These are phyloP conservation scores for Cephus runcator DNA, from an alignment of 2,888 invertebrate species.

Conservation along the genomic window DNA sequence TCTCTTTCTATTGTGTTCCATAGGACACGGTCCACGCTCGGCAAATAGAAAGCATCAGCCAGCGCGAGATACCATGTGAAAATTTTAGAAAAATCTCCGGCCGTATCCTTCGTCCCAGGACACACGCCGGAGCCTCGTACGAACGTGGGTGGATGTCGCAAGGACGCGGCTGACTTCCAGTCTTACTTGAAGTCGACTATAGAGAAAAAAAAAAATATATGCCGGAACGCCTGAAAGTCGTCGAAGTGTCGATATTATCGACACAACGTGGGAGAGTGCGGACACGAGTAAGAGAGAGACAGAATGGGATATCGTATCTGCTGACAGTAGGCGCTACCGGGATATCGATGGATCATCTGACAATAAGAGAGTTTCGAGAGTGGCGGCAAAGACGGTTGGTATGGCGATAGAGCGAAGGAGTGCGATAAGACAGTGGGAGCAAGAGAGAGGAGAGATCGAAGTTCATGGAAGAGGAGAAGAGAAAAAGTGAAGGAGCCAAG, in stretches of 20 bases:
- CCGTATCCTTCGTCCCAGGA: background rate
- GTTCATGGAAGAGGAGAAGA: constrained; percentile 17
- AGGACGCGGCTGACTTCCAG: constrained; percentile 25
- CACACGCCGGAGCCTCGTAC: background rate
- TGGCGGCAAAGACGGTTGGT: background rate
- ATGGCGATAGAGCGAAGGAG: background rate
- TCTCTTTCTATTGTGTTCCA: background rate
- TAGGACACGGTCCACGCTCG: background rate
- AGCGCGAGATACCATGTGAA: background rate
- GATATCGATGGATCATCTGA: background rate
- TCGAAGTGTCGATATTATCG: constrained; percentile 11
- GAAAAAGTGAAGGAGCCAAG: constrained; percentile 28
- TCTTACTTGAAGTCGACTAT: constrained; percentile 28
- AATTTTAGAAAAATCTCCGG: background rate
- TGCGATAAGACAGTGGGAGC: constrained; percentile 18
- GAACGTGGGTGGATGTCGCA: background rate
- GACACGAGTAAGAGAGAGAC: background rate
- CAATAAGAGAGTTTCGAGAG: background rate
- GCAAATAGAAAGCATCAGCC: background rate
- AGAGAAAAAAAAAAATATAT: background rate
- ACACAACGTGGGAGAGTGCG: constrained; percentile 12
- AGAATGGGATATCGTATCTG: background rate
- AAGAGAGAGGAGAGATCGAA: constrained; percentile 25
- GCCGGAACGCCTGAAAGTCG: background rate
- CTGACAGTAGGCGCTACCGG: background rate